A percentile compares a stretch with the other conserved stretches of the same genome.
These are phyloP conservation scores for Rhinopomastus cyanomelas DNA, from an alignment of 2,113 vertebrate species.

Conservation along the genomic window DNA sequence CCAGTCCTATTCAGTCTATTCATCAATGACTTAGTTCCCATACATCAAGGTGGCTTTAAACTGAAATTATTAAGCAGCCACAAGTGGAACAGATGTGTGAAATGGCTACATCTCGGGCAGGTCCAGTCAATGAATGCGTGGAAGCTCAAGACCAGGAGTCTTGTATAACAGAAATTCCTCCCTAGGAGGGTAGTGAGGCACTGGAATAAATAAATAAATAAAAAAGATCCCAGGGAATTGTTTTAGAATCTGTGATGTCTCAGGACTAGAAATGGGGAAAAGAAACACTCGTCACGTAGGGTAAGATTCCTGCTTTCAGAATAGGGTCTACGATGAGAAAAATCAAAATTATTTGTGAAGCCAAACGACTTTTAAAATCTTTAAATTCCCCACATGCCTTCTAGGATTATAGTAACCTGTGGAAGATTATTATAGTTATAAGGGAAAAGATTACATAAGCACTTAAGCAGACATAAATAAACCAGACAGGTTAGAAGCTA, in stretches of 20 bases:
- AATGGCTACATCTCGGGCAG: not conserved
- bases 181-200: too few species aligned
- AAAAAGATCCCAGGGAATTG: not conserved
- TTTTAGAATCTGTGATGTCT: not conserved
- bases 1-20: too few species aligned
- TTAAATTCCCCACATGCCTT: conserved; percentile 68
- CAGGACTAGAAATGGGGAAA: not conserved
- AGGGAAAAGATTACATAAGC: conserved; percentile 71
- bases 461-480: conserved; percentile 72
- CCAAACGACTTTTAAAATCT: conserved; percentile 71
- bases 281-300: not conserved
- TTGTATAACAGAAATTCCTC: not conserved
- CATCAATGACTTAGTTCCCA: too few species aligned
- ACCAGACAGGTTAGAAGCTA: conserved; percentile 69
- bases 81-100: not conserved
- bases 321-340: conserved; percentile 19
- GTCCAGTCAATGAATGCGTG: not conserved
- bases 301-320: conserved; percentile 1
- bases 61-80: not conserved
- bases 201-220: not conserved
- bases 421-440: conserved; percentile 73
- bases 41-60: conserved; percentile 29
- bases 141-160: not conserved
- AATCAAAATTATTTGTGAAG: conserved; percentile 72
- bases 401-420: conserved; percentile 73